A percentile compares a stretch with the other conserved stretches of the same genome.
These are phyloP conservation scores for Acleris literana DNA, from an alignment of 2,888 invertebrate genomes.

Conservation along the genomic window DNA sequence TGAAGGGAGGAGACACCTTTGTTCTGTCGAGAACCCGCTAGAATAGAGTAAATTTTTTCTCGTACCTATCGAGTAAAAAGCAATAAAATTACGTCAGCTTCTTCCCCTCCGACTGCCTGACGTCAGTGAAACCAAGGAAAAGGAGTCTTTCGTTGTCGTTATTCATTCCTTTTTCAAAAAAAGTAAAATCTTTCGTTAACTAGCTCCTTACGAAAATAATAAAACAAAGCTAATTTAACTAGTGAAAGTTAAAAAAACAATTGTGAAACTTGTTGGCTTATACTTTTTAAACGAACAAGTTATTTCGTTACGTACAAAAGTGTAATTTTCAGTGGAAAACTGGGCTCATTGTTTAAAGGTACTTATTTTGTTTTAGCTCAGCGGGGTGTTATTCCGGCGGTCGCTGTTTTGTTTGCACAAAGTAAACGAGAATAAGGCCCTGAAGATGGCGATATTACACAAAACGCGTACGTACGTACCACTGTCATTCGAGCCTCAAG, in stretches of 20 bases:
- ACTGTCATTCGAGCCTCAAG: background rate
- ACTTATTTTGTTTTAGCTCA: conserved; percentile 11
- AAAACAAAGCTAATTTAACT: no score
- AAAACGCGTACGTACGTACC: background rate
- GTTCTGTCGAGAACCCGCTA: background rate
- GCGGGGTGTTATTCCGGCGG: conserved; percentile 10
- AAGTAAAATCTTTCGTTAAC: no score
- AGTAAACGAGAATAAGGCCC: conserved; percentile 27
- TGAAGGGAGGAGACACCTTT: background rate
- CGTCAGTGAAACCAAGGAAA: conserved; percentile 6
- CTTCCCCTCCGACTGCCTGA: conserved; percentile 8
- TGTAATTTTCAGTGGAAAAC: conserved; percentile 8
- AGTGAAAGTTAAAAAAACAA: background rate
- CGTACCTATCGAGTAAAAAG: background rate
- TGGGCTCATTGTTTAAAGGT: conserved; percentile 16
- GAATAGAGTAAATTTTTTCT: background rate
- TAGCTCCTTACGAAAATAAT: no score
- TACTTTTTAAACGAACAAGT: conserved; percentile 9
- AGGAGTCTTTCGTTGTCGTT: background rate
- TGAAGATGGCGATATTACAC: conserved; percentile 23
- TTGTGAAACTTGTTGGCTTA: background rate
- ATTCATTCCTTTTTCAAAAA: no score
- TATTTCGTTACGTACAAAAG: conserved; percentile 11
- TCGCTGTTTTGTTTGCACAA: conserved; percentile 20
- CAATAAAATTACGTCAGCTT: conserved; percentile 13